These are phyloP conservation scores for Bungarus multicinctus DNA, from an alignment of 2,113 vertebrate genomes.

Conservation along the genomic window DNA sequence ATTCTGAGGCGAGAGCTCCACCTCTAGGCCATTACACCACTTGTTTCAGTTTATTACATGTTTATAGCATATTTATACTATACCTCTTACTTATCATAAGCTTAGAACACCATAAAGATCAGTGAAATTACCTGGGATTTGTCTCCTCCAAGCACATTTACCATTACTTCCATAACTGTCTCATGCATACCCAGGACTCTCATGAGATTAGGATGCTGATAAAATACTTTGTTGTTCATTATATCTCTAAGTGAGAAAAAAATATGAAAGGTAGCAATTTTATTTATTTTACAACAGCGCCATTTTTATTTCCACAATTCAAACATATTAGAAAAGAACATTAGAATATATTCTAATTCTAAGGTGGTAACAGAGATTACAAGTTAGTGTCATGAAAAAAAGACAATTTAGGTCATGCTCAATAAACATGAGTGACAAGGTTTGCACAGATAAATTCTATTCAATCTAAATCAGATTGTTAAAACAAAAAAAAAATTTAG, in stretches of 20 bases:
- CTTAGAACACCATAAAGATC: not conserved
- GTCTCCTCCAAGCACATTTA: constrained; percentile 93
- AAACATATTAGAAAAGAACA: not conserved
- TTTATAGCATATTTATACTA: not conserved
- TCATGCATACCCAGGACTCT: constrained; percentile 98
- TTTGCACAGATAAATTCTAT: not conserved
- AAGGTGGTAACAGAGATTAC: not conserved
- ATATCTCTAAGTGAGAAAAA: constrained; percentile 81
- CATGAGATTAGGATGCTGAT: constrained; percentile 99
- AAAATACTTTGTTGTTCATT: constrained; percentile 99
- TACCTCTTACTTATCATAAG: not conserved
- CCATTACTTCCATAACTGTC: constrained; percentile 99
- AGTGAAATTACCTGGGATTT: constrained; percentile 85
- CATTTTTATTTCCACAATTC: not conserved
- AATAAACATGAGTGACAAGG: not conserved
- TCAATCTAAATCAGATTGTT: not conserved
- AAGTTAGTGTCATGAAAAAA: not conserved
- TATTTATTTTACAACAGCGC: not conserved
- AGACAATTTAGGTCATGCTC: not conserved
- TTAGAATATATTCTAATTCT: not conserved
- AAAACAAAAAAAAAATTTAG: not conserved
- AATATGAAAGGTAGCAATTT: not conserved
- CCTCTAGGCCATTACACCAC: too few relatives aligned
- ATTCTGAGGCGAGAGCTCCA: too few relatives aligned
- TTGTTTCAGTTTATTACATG: not conserved